These are phyloP conservation scores for Ormyrus thymus DNA, from an alignment of 2,888 invertebrate genomes.

Conservation along the genomic window DNA sequence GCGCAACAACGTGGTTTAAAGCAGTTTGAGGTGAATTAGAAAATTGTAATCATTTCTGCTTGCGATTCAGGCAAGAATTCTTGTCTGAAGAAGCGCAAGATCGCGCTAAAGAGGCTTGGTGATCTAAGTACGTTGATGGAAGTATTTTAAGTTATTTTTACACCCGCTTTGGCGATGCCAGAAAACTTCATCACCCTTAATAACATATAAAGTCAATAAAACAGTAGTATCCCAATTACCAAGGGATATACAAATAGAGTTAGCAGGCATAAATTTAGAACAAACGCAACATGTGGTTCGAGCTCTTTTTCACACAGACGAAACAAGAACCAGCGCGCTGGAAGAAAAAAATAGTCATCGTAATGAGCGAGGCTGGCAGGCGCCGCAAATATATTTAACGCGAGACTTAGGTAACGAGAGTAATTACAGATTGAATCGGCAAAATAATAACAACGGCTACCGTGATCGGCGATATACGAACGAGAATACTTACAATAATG, in stretches of 20 bases:
- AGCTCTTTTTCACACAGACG: background rate
- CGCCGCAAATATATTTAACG: too few relatives aligned
- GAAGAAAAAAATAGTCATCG: too few relatives aligned
- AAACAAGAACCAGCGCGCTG: too few relatives aligned
- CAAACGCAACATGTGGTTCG: background rate
- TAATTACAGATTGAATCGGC: too few relatives aligned
- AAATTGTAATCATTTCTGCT: background rate
- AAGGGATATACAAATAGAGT: background rate
- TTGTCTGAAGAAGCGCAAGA: background rate
- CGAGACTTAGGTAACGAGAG: too few relatives aligned
- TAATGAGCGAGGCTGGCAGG: too few relatives aligned
- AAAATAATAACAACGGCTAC: too few relatives aligned
- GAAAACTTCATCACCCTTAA: background rate
- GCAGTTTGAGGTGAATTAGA: background rate
- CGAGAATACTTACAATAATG: too few relatives aligned
- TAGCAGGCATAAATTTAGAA: background rate
- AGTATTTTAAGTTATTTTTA: background rate
- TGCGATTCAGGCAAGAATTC: background rate
- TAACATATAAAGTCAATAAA: background rate
- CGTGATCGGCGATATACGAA: too few relatives aligned
- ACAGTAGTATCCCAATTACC: background rate
- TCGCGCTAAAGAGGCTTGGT: background rate
- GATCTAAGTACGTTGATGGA: background rate
- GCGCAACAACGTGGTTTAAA: constrained; percentile 1
- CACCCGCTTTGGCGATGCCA: background rate